These are phyloP conservation scores for Hemibagrus wyckioides DNA, from an alignment of 2,113 vertebrate species.

Conservation along the genomic window DNA sequence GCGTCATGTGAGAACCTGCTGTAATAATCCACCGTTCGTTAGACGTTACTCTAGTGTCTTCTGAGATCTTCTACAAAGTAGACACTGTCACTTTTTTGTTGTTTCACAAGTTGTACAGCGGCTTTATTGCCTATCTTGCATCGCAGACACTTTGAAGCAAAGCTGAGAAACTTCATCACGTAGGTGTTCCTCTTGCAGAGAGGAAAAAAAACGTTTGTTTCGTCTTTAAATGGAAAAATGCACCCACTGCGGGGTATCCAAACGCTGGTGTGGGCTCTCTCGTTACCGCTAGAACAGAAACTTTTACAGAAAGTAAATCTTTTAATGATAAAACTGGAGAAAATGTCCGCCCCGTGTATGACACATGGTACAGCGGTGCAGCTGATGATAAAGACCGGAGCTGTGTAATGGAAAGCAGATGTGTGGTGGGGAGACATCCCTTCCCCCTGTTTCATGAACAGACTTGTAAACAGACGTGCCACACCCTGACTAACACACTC, in stretches of 20 bases:
- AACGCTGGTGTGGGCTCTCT: background rate
- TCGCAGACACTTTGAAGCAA: background rate
- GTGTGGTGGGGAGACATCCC: conserved; percentile 28
- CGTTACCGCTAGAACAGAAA: background rate
- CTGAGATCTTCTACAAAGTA: background rate
- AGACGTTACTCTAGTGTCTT: background rate
- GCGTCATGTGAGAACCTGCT: background rate
- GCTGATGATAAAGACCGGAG: background rate
- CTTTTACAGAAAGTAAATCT: background rate
- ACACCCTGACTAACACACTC: conserved; percentile 47
- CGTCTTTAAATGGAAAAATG: no score
- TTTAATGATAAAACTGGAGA: background rate
- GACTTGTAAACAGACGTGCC: conserved; percentile 58
- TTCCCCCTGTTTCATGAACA: conserved; percentile 32
- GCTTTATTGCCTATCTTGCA: background rate
- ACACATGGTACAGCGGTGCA: background rate
- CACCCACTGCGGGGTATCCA: background rate
- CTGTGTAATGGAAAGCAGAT: conserved; percentile 45
- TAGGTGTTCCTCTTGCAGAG: background rate
- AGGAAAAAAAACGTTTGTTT: background rate
- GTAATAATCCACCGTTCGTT: background rate
- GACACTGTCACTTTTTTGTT: no score
- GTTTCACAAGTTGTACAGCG: no score
- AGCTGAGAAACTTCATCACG: background rate
- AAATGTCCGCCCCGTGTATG: background rate